These are phyloP conservation scores for Elanus axillaris DNA, from an alignment of 2,113 vertebrate species.

Conservation along the genomic window DNA sequence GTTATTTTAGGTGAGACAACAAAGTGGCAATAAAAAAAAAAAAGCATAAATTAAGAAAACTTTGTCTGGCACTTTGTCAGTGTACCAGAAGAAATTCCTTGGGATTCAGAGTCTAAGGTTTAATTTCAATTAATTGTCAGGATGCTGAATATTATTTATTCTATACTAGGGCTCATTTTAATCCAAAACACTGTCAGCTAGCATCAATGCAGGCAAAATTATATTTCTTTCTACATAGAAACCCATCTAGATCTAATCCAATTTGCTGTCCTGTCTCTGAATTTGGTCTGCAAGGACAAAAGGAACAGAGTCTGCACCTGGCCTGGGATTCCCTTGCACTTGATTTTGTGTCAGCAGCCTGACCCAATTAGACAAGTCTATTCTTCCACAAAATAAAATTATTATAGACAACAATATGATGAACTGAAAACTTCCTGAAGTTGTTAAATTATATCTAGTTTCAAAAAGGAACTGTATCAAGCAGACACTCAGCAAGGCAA, in stretches of 20 bases:
- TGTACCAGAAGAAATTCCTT: background rate
- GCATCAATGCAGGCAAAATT: background rate
- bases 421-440: background rate
- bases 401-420: background rate
- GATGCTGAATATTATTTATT: constrained; percentile 12
- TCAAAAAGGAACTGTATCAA: background rate
- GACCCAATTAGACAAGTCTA: background rate
- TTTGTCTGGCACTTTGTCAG: background rate
- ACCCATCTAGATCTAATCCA: background rate
- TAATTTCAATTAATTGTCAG: background rate
- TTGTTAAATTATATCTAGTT: background rate
- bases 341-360: background rate
- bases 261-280: background rate
- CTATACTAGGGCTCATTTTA: background rate
- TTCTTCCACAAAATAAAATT: background rate
- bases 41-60: background rate
- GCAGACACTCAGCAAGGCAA: background rate
- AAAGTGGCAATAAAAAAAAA: background rate
- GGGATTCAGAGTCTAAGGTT: background rate
- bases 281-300: background rate
- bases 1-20: background rate
- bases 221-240: background rate
- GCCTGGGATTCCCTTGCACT: background rate
- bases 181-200: background rate
- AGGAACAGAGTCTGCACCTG: background rate